A percentile compares a stretch with the other conserved stretches of the same genome.
phyloP scores from a whole-genome alignment of 2,888 invertebrate genomes.

The Digitonthophagus gazella region DNA sequence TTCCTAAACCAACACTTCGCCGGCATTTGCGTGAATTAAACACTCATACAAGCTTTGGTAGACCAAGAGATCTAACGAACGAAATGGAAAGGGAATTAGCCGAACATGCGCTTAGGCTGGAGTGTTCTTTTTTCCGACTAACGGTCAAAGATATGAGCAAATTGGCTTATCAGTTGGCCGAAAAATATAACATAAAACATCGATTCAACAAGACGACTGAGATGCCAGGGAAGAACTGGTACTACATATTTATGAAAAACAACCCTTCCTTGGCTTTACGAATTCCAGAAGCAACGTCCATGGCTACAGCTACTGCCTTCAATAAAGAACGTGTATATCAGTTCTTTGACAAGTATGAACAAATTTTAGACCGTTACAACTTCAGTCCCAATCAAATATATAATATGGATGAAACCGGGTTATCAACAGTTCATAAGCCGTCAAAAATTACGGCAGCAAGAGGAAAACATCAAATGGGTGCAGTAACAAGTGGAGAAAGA shows the following conservation, averaged over 20 bases:
- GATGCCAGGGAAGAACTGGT: constrained; percentile 20
- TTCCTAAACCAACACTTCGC: constrained; percentile 26
- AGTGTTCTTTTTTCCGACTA: constrained; percentile 27
- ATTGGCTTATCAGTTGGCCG: constrained; percentile 27
- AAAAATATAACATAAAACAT: constrained; percentile 29
- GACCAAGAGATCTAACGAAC: constrained; percentile 25
- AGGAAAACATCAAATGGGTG: constrained; percentile 40
- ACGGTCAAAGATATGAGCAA: constrained; percentile 28
- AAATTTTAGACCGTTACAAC: constrained; percentile 27
- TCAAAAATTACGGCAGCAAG: constrained; percentile 41
- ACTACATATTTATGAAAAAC: constrained; percentile 27
- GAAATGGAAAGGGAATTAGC: constrained; percentile 27
- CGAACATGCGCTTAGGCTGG: constrained; percentile 26
- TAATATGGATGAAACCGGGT: constrained; percentile 46
- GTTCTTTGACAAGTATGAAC: constrained; percentile 24
- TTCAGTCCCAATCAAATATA: constrained; percentile 39
- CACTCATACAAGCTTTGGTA: constrained; percentile 22
- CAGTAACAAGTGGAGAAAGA: constrained; percentile 27
- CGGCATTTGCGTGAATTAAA: constrained; percentile 25
- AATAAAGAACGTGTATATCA: constrained; percentile 11
- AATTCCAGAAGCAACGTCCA: constrained; percentile 28
- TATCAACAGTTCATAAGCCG: constrained; percentile 47
- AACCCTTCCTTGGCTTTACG: constrained; percentile 30
- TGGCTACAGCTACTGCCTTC: constrained; percentile 16
- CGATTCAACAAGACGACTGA: constrained; percentile 24